Percentiles rank a stretch among this genome's conserved stretches.
Evolutionary conservation across 92 coral and sea anemone species (phyloP).

Genomic region (Parazoanthus atlanticus): DNA sequence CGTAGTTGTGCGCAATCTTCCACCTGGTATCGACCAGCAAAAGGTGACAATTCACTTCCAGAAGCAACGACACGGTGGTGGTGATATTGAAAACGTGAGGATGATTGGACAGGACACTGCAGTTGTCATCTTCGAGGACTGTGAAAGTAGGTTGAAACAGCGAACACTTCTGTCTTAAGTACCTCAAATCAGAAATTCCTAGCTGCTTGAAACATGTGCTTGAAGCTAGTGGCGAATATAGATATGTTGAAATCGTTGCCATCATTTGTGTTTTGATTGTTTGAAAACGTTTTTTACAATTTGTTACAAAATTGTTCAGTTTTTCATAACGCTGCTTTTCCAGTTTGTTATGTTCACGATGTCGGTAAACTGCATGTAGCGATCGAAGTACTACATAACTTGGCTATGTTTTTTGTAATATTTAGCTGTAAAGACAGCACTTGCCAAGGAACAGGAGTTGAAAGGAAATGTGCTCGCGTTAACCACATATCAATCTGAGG

Average conservation of each 20-base stretch:
- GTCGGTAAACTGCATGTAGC: background rate
- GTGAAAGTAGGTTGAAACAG: conserved; percentile 37
- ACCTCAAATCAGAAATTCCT: background rate
- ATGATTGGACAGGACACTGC: conserved; percentile 28
- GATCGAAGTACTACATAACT: background rate
- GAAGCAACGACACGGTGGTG: conserved; percentile 64
- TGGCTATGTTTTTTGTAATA: background rate
- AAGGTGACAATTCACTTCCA: conserved; percentile 55
- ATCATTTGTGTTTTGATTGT: no score
- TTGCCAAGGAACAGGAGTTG: background rate
- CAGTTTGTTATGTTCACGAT: no score
- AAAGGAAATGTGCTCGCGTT: background rate
- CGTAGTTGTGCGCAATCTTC: conserved; percentile 45
- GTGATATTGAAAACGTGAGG: conserved; percentile 36
- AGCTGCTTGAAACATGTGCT: background rate
- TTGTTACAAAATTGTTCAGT: no score
- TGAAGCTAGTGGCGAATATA: background rate
- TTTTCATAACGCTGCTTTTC: no score
- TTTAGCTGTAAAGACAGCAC: conserved; percentile 1
- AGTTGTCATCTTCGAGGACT: conserved; percentile 48
- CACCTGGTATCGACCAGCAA: conserved; percentile 34
- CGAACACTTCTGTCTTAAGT: background rate
- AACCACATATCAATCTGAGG: background rate
- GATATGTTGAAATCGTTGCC: no score
- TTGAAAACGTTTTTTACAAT: no score